A percentile compares a stretch with the other conserved stretches of the same genome.
Conservation (phyloP, 1,140 invertebrate genomes). For the Notospermus geniculatus region DNA sequence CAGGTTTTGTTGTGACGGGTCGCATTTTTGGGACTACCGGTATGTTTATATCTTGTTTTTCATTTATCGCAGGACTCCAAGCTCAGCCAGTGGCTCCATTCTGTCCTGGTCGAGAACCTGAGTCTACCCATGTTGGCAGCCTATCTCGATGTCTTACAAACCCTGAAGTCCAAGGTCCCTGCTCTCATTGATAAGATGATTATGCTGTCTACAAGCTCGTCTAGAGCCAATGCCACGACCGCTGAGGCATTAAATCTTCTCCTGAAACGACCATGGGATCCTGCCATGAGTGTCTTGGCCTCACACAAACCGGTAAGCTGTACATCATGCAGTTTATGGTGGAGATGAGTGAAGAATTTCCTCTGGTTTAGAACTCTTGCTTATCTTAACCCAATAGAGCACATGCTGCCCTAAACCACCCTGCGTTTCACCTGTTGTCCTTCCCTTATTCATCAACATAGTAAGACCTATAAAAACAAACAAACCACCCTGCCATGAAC, state of each 20-base stretch:
- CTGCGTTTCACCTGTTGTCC: too few species aligned
- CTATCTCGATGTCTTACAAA: conserved; percentile 79
- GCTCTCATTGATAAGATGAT: conserved; percentile 76
- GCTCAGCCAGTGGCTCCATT: conserved; percentile 77
- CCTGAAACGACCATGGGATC: conserved; percentile 77
- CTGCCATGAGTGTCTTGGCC: conserved; percentile 61
- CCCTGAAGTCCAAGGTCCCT: conserved; percentile 71
- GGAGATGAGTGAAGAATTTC: too few species aligned
- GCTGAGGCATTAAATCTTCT: conserved; percentile 66
- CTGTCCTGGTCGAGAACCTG: conserved; percentile 69
- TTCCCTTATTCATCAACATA: too few species aligned
- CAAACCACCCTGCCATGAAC: too few species aligned
- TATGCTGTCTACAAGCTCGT: conserved; percentile 53
- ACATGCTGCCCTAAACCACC: too few species aligned
- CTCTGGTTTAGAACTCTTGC: too few species aligned
- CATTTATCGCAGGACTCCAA: conserved; percentile 65
- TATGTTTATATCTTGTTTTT: conserved; percentile 7
- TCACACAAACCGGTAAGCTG: conserved; percentile 63
- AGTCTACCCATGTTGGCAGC: conserved; percentile 66
- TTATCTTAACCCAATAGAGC: too few species aligned
- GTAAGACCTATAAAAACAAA: too few species aligned
- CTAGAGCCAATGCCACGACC: conserved; percentile 32
- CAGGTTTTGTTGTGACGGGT: too few species aligned
- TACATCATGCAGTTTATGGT: background rate
- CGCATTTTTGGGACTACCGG: conserved; percentile 5